phyloP scores from a whole-genome alignment of 2,113 vertebrate genomes.

The Calyptommatus sinebrachiatus region DNA sequence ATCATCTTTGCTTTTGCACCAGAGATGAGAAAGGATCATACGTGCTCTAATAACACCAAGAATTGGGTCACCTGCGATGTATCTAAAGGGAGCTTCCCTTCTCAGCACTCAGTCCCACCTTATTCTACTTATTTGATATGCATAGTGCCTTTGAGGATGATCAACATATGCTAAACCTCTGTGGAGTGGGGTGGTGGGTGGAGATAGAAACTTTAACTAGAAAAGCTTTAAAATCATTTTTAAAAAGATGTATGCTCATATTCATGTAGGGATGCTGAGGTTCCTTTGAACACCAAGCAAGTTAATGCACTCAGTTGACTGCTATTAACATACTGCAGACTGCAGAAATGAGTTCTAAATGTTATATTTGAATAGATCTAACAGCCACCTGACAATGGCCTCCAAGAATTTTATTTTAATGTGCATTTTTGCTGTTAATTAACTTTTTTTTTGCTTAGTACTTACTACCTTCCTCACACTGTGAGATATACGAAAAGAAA shows the following conservation, averaged over 20 bases:
- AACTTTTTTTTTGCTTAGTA: slow-evolving; percentile 52
- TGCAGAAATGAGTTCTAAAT: slow-evolving; percentile 6
- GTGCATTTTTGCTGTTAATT: slow-evolving; percentile 62
- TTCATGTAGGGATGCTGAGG: neutral
- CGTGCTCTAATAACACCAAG: neutral
- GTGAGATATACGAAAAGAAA: slow-evolving; percentile 54
- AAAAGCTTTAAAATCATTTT: neutral
- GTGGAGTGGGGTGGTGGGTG: neutral
- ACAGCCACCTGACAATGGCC: slow-evolving; percentile 28
- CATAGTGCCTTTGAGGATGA: neutral
- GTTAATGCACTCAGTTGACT: neutral
- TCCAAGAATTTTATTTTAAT: slow-evolving; percentile 5
- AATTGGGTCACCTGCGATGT: neutral
- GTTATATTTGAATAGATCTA: slow-evolving; percentile 21
- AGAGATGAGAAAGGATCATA: neutral
- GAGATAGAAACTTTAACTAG: neutral
- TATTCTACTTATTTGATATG: neutral
- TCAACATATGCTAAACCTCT: neutral
- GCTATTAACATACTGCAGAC: neutral
- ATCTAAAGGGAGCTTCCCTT: neutral
- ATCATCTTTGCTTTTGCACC: neutral
- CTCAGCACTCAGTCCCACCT: neutral
- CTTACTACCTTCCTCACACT: slow-evolving; percentile 39
- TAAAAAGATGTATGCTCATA: neutral
- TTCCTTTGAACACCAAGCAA: neutral